A percentile compares a stretch with the other conserved stretches of the same genome.
Evolutionary conservation across 2,113 vertebrate genomes (phyloP).

Genomic region (Furnarius figulus): DNA sequence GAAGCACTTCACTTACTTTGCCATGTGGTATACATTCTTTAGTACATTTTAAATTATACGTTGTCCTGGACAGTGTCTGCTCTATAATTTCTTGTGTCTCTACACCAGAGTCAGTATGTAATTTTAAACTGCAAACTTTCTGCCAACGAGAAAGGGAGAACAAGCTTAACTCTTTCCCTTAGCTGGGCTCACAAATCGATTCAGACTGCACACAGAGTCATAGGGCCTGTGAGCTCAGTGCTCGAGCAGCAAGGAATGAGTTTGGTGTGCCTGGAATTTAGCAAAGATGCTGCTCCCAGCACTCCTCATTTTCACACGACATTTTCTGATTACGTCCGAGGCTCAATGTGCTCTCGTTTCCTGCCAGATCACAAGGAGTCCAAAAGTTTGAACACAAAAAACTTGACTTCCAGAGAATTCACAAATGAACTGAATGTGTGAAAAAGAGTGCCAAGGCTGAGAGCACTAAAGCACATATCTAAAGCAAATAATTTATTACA

Average conservation of each 20-base stretch:
- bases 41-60: slow-evolving; percentile 91
- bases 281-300: slow-evolving; percentile 53
- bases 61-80: slow-evolving; percentile 90
- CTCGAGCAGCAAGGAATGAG: background rate
- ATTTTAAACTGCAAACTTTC: slow-evolving; percentile 88
- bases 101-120: slow-evolving; percentile 88
- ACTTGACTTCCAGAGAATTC: slow-evolving; percentile 7
- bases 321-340: slow-evolving; percentile 26
- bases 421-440: background rate
- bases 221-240: slow-evolving; percentile 17
- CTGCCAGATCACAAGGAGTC: background rate
- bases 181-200: slow-evolving; percentile 50
- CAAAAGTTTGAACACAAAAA: slow-evolving; percentile 8
- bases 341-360: background rate
- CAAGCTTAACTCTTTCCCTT: slow-evolving; percentile 80
- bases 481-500: slow-evolving; percentile 11
- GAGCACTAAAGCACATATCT: accelerated
- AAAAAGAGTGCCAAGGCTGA: background rate
- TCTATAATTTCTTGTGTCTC: slow-evolving; percentile 92
- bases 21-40: slow-evolving; percentile 88
- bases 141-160: slow-evolving; percentile 80
- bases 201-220: slow-evolving; percentile 4
- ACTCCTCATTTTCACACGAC: slow-evolving; percentile 15
- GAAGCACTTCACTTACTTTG: slow-evolving; percentile 87
- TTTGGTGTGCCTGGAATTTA: slow-evolving; percentile 5